phyloP scores from a whole-genome alignment of 2,888 invertebrate genomes.

The Zygothrica quintamaculata region DNA sequence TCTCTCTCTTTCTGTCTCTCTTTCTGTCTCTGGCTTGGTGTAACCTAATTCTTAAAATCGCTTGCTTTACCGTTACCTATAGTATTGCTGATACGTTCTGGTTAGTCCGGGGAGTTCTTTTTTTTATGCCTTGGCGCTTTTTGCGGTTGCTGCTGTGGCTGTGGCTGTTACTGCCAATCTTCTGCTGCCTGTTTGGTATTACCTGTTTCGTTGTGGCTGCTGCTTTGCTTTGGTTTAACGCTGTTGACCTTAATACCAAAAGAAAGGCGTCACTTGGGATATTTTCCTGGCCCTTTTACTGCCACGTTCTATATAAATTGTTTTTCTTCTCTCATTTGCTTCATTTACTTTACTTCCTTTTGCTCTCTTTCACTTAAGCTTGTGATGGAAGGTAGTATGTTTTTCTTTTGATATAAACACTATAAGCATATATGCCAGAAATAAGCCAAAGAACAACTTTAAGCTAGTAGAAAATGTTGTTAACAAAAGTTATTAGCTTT shows the following conservation, averaged over 20 bases:
- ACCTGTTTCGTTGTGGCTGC: constrained; percentile 42
- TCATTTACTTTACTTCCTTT: neutral
- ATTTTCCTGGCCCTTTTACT: constrained; percentile 25
- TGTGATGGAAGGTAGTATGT: constrained; percentile 46
- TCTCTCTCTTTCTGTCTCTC: neutral
- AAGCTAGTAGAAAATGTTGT: too few relatives aligned
- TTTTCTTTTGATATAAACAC: too few relatives aligned
- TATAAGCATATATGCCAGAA: too few relatives aligned
- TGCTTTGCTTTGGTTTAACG: constrained; percentile 71
- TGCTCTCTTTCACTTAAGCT: constrained; percentile 11
- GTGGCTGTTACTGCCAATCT: constrained; percentile 63
- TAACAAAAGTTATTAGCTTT: too few relatives aligned
- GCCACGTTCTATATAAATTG: constrained; percentile 38
- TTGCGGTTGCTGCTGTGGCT: constrained; percentile 64
- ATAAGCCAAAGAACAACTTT: too few relatives aligned
- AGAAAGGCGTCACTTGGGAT: constrained; percentile 73
- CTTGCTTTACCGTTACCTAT: constrained; percentile 49
- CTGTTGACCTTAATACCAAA: constrained; percentile 77
- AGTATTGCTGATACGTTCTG: constrained; percentile 38
- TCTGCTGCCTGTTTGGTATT: constrained; percentile 59
- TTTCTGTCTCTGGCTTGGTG: constrained; percentile 13
- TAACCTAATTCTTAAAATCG: constrained; percentile 72
- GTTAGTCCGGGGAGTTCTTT: neutral
- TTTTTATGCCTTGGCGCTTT: constrained; percentile 54
- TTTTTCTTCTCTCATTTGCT: constrained; percentile 22